A percentile compares a stretch with the other conserved stretches of the same genome.
These are phyloP conservation scores for Gorsachius magnificus DNA, from an alignment of 2,797 vertebrate species.

Conservation along the genomic window DNA sequence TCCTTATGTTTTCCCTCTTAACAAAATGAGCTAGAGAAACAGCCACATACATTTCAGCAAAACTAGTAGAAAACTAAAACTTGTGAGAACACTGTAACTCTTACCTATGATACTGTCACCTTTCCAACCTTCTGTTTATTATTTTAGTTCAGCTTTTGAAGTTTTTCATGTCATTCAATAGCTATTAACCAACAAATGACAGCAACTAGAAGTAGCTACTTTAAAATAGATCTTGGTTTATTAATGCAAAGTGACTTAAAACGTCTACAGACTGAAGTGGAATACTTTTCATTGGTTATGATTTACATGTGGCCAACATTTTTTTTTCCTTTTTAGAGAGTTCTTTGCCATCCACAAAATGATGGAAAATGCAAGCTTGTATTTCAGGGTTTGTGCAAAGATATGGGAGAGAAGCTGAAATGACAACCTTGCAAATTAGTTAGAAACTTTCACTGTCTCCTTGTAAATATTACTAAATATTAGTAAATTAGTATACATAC, in stretches of 20 bases:
- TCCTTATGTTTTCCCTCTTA: neutral
- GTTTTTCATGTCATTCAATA: neutral
- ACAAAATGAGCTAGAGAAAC: neutral
- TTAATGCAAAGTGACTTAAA: neutral
- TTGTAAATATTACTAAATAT: neutral
- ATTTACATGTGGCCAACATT: neutral
- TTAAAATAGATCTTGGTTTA: neutral
- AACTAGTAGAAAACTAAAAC: neutral
- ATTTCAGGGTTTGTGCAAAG: neutral
- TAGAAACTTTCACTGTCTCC: neutral
- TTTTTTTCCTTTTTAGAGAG: neutral
- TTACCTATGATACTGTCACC: neutral
- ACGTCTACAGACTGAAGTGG: neutral
- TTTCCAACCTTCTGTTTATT: neutral
- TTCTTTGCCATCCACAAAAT: neutral
- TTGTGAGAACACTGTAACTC: neutral
- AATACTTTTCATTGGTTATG: neutral
- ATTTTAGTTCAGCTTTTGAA: neutral
- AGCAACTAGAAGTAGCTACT: neutral
- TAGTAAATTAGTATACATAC: neutral
- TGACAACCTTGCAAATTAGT: neutral
- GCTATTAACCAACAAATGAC: neutral
- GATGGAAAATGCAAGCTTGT: neutral
- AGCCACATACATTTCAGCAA: neutral
- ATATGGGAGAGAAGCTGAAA: neutral